Percentiles rank a stretch among this genome's conserved stretches.
phyloP scores from a whole-genome alignment of 37 sponge, comb jelly and placozoan species.

The Beroe forskalii region DNA sequence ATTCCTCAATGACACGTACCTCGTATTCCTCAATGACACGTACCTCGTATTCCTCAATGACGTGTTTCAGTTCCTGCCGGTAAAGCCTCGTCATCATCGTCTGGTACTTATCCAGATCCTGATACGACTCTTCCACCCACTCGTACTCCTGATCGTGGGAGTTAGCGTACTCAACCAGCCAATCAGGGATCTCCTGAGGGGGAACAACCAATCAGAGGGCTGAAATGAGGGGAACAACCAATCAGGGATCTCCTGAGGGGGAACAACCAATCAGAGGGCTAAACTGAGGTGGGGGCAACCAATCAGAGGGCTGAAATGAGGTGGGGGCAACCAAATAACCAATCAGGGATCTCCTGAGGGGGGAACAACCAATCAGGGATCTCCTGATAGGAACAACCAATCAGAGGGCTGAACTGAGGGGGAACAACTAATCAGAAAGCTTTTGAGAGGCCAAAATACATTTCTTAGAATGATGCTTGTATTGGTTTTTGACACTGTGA shows the following conservation, averaged over 20 bases:
- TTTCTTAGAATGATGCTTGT: too few relatives aligned
- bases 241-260: conserved; percentile 23
- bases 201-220: not conserved
- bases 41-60: conserved; percentile 58
- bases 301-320: too few relatives aligned
- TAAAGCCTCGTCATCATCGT: conserved; percentile 61
- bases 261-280: not conserved
- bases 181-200: conserved; percentile 31
- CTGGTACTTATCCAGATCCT: conserved; percentile 50
- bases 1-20: too few relatives aligned
- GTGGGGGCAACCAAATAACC: too few relatives aligned
- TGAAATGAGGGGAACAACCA: too few relatives aligned
- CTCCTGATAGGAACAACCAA: conserved; percentile 6
- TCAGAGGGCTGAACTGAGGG: too few relatives aligned
- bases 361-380: conserved; percentile 31
- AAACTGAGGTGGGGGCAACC: too few relatives aligned
- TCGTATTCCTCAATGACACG: too few relatives aligned
- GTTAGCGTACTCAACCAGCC: conserved; percentile 37
- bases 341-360: conserved; percentile 31
- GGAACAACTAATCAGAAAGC: conserved; percentile 10
- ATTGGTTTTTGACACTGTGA: too few relatives aligned
- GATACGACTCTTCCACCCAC: not conserved
- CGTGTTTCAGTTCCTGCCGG: conserved; percentile 29
- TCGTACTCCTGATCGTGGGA: conserved; percentile 37
- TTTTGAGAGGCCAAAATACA: not conserved